Percentiles rank a stretch among this genome's conserved stretches.
phyloP scores from a whole-genome alignment of 2,888 invertebrate genomes.

The Dryocosmus kuriphilus region DNA sequence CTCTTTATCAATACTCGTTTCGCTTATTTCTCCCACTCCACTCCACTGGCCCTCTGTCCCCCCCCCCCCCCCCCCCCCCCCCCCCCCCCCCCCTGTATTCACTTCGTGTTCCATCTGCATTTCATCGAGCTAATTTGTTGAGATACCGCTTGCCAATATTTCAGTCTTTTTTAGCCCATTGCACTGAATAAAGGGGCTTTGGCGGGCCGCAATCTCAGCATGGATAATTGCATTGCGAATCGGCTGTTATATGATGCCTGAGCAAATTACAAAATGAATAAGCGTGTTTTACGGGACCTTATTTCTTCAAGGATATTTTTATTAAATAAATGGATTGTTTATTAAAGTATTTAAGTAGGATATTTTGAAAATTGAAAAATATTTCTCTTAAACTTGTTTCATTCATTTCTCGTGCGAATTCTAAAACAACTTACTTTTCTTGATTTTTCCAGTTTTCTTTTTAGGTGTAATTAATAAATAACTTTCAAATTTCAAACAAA shows the following conservation, averaged over 20 bases:
- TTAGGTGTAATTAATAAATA: no score
- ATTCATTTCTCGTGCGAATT: no score
- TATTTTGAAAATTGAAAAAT: no score
- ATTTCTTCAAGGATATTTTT: neutral
- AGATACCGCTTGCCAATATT: constrained; percentile 78
- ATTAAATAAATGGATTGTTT: no score
- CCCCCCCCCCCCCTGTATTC: constrained; percentile 49
- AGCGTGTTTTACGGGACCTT: neutral
- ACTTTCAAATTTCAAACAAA: no score
- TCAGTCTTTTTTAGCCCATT: constrained; percentile 74
- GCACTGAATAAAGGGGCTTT: constrained; percentile 63
- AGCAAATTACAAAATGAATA: constrained; percentile 4
- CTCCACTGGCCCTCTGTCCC: constrained; percentile 25
- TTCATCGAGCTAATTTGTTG: constrained; percentile 77
- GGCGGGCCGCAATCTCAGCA: constrained; percentile 66
- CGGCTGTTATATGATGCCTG: neutral
- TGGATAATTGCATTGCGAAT: constrained; percentile 71
- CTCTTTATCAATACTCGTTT: no score
- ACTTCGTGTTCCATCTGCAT: constrained; percentile 72
- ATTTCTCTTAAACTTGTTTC: no score
- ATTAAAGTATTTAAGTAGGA: no score
- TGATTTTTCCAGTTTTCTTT: no score
- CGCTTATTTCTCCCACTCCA: no score
- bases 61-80: no score
- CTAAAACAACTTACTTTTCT: no score